A percentile compares a stretch with the other conserved stretches of the same genome.
Conservation (phyloP, 2,888 invertebrate genomes). For the Hipparchia semele region DNA sequence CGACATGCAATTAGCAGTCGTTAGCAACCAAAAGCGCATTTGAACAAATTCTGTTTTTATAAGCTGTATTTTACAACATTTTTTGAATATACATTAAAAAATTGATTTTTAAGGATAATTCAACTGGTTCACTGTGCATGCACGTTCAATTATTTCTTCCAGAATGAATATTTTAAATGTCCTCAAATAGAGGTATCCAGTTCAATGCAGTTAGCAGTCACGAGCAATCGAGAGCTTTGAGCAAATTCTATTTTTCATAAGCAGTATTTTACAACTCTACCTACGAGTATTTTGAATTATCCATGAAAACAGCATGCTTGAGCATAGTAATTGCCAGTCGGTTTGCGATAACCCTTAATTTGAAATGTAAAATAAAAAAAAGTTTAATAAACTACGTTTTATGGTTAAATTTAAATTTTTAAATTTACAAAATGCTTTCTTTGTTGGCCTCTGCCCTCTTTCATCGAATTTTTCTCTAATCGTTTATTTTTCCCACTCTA, state of each 20-base stretch:
- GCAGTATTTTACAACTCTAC: not conserved
- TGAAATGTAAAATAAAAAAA: not conserved
- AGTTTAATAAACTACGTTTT: not conserved
- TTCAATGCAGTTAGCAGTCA: too few species aligned
- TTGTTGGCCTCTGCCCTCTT: conserved; percentile 44
- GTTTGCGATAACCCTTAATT: not conserved
- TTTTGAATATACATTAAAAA: too few species aligned
- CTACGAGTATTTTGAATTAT: not conserved
- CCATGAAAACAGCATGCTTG: not conserved
- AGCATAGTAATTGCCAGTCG: not conserved
- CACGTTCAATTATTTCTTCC: not conserved
- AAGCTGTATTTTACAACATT: too few species aligned
- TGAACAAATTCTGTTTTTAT: too few species aligned
- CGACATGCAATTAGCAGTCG: too few species aligned
- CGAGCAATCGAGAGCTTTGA: too few species aligned
- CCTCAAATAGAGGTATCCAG: not conserved
- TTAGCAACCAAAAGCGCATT: too few species aligned
- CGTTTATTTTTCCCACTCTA: conserved; percentile 62
- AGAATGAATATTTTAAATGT: not conserved
- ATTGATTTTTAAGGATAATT: too few species aligned
- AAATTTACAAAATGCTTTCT: not conserved
- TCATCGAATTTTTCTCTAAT: conserved; percentile 35
- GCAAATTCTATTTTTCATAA: too few species aligned
- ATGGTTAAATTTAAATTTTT: not conserved
- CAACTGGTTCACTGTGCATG: too few species aligned